Base-by-base conservation (phyloP, 2,797 vertebrate genomes). In the Microchirus variegatus region DNA sequence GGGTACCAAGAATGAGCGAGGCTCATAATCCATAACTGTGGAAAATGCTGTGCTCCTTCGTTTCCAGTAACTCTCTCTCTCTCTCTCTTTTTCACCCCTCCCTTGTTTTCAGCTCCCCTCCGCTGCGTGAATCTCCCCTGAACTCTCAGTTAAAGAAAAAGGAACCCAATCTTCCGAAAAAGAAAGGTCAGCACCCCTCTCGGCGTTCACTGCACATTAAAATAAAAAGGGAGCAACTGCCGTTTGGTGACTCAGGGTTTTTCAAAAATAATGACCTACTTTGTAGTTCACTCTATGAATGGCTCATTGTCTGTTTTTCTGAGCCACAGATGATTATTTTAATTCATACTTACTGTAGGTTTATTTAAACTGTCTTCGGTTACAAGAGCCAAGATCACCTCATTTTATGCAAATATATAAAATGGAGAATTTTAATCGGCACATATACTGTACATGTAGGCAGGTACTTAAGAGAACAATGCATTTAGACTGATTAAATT, bases 71-170 rank as follows among this genome's bases (percentile, higher is more conserved):
- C 65, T 60, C 46, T 63, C 45, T 40, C 50, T 46, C 49, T 22
- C 65, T 60, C 46, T 63, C 45, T 40, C 50, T 46, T 51, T 22
- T 63, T 59, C 56, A n/a, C 57, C 73, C 59, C 49, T 72, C 69
- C 43, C 46, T 74, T 75, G 6, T 81, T 86, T 67, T 67, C 82
- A 97, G 96, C 57, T 90, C 86, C 72, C 48, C 93, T 64, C 89
- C 90, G 16, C 41, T 90, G 49, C 55, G 73, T 15, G 90, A 89
- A 50, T 98, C 96, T 78, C 93, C 93, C 1, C 83, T 98, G 79
- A 86, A 79, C 61, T 82, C 78, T 63, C 67, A 88, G 53, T 63
- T 84, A 17, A 83, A 83, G 75, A 88, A 83, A 90, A 93, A 88
- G 67, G 85, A 87, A 8, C 2, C 49, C 6, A 87, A 85, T 59